These are phyloP conservation scores for Catagonus wagneri DNA, from an alignment of 2,113 vertebrate genomes.

Conservation along the genomic window DNA sequence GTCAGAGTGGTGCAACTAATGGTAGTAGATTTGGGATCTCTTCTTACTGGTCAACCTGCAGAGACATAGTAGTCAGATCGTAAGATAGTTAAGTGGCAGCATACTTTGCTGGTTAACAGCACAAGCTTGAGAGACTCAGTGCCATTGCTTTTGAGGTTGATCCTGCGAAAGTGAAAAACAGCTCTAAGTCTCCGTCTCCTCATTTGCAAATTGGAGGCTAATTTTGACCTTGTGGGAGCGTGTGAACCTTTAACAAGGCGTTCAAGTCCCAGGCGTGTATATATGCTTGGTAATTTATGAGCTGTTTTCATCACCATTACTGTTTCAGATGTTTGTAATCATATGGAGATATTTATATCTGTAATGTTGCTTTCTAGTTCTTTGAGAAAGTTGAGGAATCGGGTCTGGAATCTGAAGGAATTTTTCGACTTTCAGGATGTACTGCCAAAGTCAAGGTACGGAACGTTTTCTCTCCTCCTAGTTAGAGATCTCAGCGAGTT, in stretches of 20 bases:
- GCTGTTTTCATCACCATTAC: neutral
- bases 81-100: neutral
- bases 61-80: neutral
- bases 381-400: slow-evolving; percentile 95
- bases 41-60: neutral
- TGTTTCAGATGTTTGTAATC: neutral
- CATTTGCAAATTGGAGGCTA: neutral
- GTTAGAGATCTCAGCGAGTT: neutral
- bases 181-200: neutral
- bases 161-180: neutral
- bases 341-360: neutral
- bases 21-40: neutral
- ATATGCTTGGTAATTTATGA: neutral
- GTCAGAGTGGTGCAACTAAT: neutral
- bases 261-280: no score
- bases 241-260: neutral
- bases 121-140: neutral
- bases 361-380: slow-evolving; percentile 87
- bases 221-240: neutral
- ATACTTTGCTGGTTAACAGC: neutral
- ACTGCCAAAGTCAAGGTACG: slow-evolving; percentile 96
- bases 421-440: slow-evolving; percentile 96
- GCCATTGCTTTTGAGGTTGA: neutral
- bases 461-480: neutral
- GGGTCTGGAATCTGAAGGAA: slow-evolving; percentile 96